Conservation (phyloP, 1,140 invertebrate species). For the Drosophila bocki region DNA sequence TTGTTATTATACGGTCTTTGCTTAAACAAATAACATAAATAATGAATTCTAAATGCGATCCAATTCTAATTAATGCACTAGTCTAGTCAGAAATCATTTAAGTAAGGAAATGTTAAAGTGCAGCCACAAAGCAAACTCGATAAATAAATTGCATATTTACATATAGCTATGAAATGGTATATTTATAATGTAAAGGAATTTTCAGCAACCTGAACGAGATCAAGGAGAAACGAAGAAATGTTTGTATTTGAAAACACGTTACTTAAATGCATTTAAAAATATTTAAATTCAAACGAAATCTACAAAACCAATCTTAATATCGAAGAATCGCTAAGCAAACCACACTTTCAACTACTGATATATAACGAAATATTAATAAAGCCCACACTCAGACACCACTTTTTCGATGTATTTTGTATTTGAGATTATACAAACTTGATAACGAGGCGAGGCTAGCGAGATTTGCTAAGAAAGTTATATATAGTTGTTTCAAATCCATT, state of each 20-base stretch:
- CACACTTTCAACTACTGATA: slow-evolving; percentile 41
- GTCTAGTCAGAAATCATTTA: slow-evolving; percentile 81
- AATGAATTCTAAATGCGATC: slow-evolving; percentile 65
- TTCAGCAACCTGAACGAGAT: slow-evolving; percentile 66
- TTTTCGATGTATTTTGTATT: slow-evolving; percentile 81
- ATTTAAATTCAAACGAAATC: slow-evolving; percentile 67
- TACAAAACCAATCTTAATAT: slow-evolving; percentile 45
- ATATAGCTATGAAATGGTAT: slow-evolving; percentile 55
- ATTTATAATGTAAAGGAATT: slow-evolving; percentile 60
- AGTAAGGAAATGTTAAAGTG: slow-evolving; percentile 64
- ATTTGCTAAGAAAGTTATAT: slow-evolving; percentile 67
- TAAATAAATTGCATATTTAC: slow-evolving; percentile 55
- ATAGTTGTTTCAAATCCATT: slow-evolving; percentile 50
- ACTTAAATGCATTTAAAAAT: slow-evolving; percentile 82
- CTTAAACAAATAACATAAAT: background rate
- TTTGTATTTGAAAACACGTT: slow-evolving; percentile 77
- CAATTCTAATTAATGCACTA: slow-evolving; percentile 71
- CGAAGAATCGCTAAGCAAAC: slow-evolving; percentile 53
- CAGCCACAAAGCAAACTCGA: slow-evolving; percentile 49
- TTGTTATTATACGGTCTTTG: background rate
- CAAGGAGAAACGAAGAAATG: slow-evolving; percentile 44
- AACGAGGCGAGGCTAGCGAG: slow-evolving; percentile 18
- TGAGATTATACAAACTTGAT: slow-evolving; percentile 65
- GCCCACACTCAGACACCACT: slow-evolving; percentile 18
- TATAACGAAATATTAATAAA: slow-evolving; percentile 57